A percentile compares a stretch with the other conserved stretches of the same genome.
Evolutionary conservation across 2,888 invertebrate species (phyloP).

Genomic region (Panopea generosa): DNA sequence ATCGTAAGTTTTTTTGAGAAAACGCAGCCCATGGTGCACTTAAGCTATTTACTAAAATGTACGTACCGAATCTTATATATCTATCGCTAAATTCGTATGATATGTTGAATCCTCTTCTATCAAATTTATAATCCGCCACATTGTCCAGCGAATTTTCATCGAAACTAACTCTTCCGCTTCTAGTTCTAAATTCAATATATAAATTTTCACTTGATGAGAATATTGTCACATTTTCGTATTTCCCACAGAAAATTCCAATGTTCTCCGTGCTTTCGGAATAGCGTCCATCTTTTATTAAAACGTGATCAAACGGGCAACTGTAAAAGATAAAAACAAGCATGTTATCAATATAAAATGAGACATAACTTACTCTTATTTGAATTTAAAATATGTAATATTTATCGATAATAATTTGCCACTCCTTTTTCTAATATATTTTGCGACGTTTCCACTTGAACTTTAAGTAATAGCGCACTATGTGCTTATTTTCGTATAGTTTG

Average conservation of each 20-base stretch:
- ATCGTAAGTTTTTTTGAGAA: too few species aligned
- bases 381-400: too few species aligned
- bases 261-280: conserved; percentile 93
- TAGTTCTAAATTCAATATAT: conserved; percentile 95
- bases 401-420: too few species aligned
- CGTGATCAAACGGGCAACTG: conserved; percentile 99
- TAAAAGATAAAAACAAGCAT: conserved; percentile 21
- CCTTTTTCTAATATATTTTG: too few species aligned
- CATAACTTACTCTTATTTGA: too few species aligned
- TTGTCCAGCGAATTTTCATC: conserved; percentile 71
- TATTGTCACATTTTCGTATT: conserved; percentile 96
- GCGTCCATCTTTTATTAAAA: conserved; percentile 97
- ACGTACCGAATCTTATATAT: conserved; percentile 98
- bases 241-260: conserved; percentile 98
- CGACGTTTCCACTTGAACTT: too few species aligned
- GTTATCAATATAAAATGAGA: too few species aligned
- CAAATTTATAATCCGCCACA: conserved; percentile 85
- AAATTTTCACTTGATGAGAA: conserved; percentile 97
- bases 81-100: conserved; percentile 99
- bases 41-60: too few species aligned
- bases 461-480: too few species aligned
- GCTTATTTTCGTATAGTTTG: too few species aligned
- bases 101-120: conserved; percentile 99
- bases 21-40: too few species aligned
- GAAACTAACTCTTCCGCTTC: conserved; percentile 90